phyloP scores from a whole-genome alignment of 2,113 vertebrate genomes.

The Sus scrofa region DNA sequence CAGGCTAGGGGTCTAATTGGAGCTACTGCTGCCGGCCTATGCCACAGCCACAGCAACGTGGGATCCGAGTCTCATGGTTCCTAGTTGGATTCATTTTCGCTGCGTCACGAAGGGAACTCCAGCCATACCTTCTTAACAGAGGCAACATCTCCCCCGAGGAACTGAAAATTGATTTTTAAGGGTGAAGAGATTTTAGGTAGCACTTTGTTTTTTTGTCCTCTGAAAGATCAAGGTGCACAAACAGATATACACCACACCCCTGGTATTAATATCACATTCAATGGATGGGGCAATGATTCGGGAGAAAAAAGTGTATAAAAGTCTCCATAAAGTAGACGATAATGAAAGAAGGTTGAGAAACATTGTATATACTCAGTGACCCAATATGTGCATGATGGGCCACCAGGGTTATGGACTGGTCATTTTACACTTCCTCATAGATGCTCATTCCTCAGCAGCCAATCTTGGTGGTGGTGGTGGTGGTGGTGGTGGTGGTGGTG shows the following conservation, averaged over 20 bases:
- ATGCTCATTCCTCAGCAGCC: not conserved
- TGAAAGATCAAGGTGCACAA: not conserved
- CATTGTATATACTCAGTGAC: not conserved
- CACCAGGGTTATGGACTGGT: not conserved
- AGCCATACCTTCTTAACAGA: not conserved
- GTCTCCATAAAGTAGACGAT: not conserved
- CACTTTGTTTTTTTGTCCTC: not conserved
- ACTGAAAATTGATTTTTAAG: not conserved
- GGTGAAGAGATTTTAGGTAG: not conserved
- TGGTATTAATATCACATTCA: not conserved
- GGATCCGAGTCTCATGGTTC: too few species aligned
- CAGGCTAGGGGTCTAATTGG: too few species aligned
- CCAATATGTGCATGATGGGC: not conserved
- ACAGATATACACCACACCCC: not conserved
- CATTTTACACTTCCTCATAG: not conserved
- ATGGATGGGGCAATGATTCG: not conserved
- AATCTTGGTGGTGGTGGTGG: not conserved
- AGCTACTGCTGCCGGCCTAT: too few species aligned
- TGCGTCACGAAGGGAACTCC: too few species aligned
- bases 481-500: too few species aligned
- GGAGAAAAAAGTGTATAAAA: not conserved
- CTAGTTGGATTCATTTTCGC: too few species aligned
- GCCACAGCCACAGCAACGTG: too few species aligned
- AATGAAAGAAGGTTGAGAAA: not conserved
- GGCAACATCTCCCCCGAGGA: not conserved